Percentiles rank a stretch among this genome's conserved stretches.
phyloP scores from a whole-genome alignment of 2,888 invertebrate genomes.

The Malacosoma neustria region DNA sequence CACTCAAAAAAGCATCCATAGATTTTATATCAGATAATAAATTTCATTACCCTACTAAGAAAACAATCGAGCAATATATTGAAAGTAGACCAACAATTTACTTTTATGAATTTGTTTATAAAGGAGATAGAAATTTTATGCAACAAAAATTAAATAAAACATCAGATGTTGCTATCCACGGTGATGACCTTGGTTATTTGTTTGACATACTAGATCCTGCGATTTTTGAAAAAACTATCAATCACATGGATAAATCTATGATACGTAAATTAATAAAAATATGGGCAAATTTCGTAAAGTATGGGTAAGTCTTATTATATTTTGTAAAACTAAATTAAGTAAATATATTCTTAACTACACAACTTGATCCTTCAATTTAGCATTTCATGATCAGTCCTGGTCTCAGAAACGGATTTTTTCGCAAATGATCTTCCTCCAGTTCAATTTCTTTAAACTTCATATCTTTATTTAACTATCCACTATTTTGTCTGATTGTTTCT shows the following conservation, averaged over 20 bases:
- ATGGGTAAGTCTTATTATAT: conserved; percentile 8
- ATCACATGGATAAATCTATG: neutral
- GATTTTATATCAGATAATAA: conserved; percentile 1
- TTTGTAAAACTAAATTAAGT: too few species aligned
- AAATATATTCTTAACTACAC: too few species aligned
- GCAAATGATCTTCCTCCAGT: too few species aligned
- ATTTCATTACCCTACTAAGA: neutral
- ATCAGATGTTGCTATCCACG: neutral
- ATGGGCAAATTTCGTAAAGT: conserved; percentile 1
- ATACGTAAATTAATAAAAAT: neutral
- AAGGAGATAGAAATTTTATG: neutral
- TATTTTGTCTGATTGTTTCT: too few species aligned
- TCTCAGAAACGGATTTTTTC: too few species aligned
- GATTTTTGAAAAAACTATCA: neutral
- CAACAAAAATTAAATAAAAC: neutral
- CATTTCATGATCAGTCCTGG: too few species aligned
- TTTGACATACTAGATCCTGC: neutral
- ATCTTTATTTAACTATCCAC: too few species aligned
- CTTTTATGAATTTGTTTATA: conserved; percentile 1
- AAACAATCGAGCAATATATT: neutral
- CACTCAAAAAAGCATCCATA: neutral
- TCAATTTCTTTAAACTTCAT: too few species aligned
- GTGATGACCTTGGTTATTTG: conserved; percentile 1
- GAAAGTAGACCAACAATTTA: neutral
- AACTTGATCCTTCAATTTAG: too few species aligned